phyloP scores from a whole-genome alignment of 2,888 invertebrate species.

The Eilema depressum region DNA sequence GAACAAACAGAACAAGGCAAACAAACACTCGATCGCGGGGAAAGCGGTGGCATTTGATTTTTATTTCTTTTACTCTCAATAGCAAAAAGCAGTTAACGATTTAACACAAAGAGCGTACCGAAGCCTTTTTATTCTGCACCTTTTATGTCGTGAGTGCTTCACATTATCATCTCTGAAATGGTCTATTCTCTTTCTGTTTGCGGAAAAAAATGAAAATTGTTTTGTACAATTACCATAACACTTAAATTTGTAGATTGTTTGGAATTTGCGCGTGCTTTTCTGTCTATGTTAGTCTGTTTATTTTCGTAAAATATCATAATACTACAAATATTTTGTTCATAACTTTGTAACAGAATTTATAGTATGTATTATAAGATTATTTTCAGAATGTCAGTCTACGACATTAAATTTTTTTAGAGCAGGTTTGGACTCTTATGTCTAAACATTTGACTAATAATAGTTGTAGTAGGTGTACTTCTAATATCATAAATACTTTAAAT shows the following conservation, averaged over 20 bases:
- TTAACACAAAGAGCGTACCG: constrained; percentile 54
- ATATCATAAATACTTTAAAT: neutral
- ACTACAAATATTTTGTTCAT: neutral
- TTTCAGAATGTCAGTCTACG: neutral
- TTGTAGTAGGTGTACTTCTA: neutral
- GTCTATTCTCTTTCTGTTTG: constrained; percentile 37
- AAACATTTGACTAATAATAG: no score
- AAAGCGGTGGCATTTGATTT: constrained; percentile 74
- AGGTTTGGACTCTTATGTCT: no score
- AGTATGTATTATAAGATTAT: neutral
- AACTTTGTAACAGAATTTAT: neutral
- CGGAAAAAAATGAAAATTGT: constrained; percentile 27
- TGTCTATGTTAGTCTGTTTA: neutral
- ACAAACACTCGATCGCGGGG: constrained; percentile 74
- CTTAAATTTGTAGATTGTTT: neutral
- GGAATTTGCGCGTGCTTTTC: neutral
- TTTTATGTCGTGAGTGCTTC: constrained; percentile 44
- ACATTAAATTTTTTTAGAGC: neutral
- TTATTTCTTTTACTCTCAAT: constrained; percentile 51
- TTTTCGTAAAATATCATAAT: neutral
- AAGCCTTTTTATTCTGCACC: constrained; percentile 45
- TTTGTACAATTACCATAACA: constrained; percentile 32
- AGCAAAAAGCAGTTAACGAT: constrained; percentile 57
- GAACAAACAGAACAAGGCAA: constrained; percentile 77
- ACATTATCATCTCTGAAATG: constrained; percentile 39